Base-by-base conservation (phyloP, 2,797 vertebrate genomes). In the Bradypodion pumilum region DNA sequence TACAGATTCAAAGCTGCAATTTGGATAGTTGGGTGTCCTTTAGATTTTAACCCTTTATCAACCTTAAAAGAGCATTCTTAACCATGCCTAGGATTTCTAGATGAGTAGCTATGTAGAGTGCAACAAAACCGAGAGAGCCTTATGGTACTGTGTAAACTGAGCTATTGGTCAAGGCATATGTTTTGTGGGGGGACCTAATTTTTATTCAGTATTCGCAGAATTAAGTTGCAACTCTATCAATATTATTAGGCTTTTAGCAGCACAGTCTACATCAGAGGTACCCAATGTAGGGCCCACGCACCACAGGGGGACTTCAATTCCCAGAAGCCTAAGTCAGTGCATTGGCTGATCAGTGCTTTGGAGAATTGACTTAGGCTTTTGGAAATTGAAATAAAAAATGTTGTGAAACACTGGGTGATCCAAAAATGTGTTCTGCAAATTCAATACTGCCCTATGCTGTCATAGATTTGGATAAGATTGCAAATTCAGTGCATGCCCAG, bases 1-100 rank as follows among this genome's bases (percentile, higher is more conserved):
- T 90, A 87, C 91, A 91, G 86, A 92, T 74, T 29, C 1, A 81
- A 85, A 70, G 69, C 78, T 74, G 84, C 74, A 72, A 82, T 88
- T 89, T 86, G 4, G 78, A 90, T 85, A 81, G 85, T 63, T 70
- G 66, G 78, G 35, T 62, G 62, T n/a, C 29, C 52, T 85, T 79
- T 37, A 44, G 5, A 84, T 81, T 81, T 74, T 68, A 89, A 84
- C n/a, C 35, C 60, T 29, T 74, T 76, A 87, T 87, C 72, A 15
- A n/a, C 15, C 87, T 85, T 70, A 44, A 32, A 1, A 40, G 29
- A 35, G 3, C 7, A 70, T 44, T 65, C 19, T 7, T 32, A 37
- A 56, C 35, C 49, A 70, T 42, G 40, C 13, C 40, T 23, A 40
- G 27, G 23, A 25, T 29, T 78, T 66, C 40, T 19, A 56, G 4